A percentile compares a stretch with the other conserved stretches of the same genome.
Conservation (phyloP, 2,113 vertebrate genomes). For the Sylvicapra grimmia region DNA sequence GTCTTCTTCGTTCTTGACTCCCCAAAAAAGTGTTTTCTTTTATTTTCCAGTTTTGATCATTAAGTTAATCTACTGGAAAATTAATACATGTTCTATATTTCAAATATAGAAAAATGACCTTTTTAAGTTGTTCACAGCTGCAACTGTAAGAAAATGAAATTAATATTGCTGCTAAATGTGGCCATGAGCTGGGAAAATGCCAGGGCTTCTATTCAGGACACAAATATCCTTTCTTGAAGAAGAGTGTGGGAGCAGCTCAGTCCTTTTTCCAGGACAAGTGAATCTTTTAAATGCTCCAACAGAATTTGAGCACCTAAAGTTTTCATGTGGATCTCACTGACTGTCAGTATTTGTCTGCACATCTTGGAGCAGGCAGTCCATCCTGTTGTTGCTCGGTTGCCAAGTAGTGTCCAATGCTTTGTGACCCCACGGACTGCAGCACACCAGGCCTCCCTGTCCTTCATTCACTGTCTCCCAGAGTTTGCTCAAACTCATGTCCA, state of each 20-base stretch:
- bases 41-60: conserved; percentile 56
- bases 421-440: neutral
- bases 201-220: neutral
- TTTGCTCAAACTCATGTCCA: neutral
- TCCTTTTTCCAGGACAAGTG: neutral
- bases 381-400: neutral
- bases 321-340: accelerated
- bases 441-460: neutral
- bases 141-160: conserved; percentile 63
- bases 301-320: neutral
- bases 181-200: conserved; percentile 34
- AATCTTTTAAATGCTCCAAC: neutral
- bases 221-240: conserved; percentile 12
- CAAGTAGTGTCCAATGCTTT: neutral
- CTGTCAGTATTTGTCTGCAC: accelerated
- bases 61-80: conserved; percentile 72
- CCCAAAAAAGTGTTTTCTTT: neutral
- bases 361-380: no score
- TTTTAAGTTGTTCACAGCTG: conserved; percentile 62
- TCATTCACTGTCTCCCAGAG: neutral
- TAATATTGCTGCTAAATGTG: conserved; percentile 64
- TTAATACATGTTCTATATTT: conserved; percentile 63
- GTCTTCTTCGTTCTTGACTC: neutral
- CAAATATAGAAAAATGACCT: conserved; percentile 65
- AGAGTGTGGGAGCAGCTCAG: neutral